These are phyloP conservation scores for Mongoloraphidia duomilia DNA, from an alignment of 2,888 invertebrate species.

Conservation along the genomic window DNA sequence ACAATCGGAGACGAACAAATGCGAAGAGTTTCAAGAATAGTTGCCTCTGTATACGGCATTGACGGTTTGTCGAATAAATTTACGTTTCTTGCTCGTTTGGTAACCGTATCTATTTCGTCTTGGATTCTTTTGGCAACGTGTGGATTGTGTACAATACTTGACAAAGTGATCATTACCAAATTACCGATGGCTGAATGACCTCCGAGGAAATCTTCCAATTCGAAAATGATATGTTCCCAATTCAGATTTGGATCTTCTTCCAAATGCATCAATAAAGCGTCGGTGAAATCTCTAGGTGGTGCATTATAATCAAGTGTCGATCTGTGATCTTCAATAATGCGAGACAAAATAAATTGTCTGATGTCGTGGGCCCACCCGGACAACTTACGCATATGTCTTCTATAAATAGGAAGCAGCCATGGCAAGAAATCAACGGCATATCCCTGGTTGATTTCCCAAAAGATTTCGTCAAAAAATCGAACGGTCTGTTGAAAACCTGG, in stretches of 20 bases:
- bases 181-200: conserved; percentile 82
- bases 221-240: conserved; percentile 65
- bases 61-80: conserved; percentile 47
- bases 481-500: conserved; percentile 51
- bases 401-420: conserved; percentile 61
- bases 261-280: conserved; percentile 58
- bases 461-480: conserved; percentile 67
- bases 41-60: conserved; percentile 70
- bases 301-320: conserved; percentile 39
- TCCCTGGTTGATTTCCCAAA: conserved; percentile 84
- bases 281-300: conserved; percentile 62
- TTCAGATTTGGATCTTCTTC: conserved; percentile 50
- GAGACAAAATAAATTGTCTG: conserved; percentile 54
- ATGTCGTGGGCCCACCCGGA: conserved; percentile 55
- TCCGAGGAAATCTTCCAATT: conserved; percentile 75
- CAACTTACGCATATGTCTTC: conserved; percentile 49
- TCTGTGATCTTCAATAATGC: conserved; percentile 48
- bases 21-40: conserved; percentile 64
- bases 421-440: conserved; percentile 79
- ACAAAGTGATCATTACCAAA: conserved; percentile 60
- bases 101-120: conserved; percentile 49
- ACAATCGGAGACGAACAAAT: conserved; percentile 78
- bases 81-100: conserved; percentile 39
- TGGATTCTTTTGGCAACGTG: conserved; percentile 49
- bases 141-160: conserved; percentile 51